Conservation (phyloP, 2,888 invertebrate species). For the Heliconius charithonia region DNA sequence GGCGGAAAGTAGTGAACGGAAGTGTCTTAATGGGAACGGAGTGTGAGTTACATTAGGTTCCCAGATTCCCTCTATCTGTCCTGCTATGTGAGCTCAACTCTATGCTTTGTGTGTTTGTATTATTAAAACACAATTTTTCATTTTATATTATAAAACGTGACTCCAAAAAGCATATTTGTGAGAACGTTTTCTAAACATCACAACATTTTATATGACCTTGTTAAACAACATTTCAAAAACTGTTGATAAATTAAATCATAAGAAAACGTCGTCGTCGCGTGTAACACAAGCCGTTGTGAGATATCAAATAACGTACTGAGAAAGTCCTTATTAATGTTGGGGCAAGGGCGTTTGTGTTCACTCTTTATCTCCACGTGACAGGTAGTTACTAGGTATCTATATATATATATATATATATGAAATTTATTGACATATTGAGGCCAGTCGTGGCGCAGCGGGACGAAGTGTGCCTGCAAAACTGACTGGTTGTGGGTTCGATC, state of each 20-base stretch:
- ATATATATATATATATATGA: not conserved
- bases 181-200: conserved; percentile 16
- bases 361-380: not conserved
- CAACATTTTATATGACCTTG: conserved; percentile 18
- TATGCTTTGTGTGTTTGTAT: not conserved
- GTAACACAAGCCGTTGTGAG: conserved; percentile 28
- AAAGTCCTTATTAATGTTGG: conserved; percentile 37
- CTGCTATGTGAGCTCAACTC: too few relatives aligned
- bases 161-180: conserved; percentile 9
- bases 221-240: conserved; percentile 43
- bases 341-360: not conserved
- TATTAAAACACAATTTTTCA: not conserved
- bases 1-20: too few relatives aligned
- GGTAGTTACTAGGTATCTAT: not conserved
- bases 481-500: too few relatives aligned
- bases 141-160: not conserved
- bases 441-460: too few relatives aligned
- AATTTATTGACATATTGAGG: not conserved
- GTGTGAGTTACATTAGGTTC: too few relatives aligned
- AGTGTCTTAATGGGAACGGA: too few relatives aligned
- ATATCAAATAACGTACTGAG: conserved; percentile 41
- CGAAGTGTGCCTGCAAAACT: too few relatives aligned
- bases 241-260: conserved; percentile 48
- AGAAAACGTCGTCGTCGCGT: conserved; percentile 45
- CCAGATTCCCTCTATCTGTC: too few relatives aligned